Conservation (phyloP, 2,888 invertebrate species). For the Cylindroiulus punctatus region DNA sequence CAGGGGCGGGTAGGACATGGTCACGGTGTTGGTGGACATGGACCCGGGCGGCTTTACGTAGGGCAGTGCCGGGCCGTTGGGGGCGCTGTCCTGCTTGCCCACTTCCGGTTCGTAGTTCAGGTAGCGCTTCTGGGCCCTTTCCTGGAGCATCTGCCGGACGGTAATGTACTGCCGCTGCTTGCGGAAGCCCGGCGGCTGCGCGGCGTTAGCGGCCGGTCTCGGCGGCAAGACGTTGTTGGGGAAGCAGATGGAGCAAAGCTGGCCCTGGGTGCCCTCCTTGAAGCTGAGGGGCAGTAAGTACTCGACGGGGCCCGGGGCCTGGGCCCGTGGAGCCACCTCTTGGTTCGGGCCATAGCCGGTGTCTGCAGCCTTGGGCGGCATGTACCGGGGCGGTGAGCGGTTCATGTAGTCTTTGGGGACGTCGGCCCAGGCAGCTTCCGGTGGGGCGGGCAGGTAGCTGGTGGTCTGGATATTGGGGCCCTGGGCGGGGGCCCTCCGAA, state of each 20-base stretch:
- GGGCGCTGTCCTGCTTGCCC: not conserved
- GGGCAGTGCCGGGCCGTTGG: not conserved
- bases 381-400: not conserved
- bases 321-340: not conserved
- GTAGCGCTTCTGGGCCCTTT: slow-evolving; percentile 6
- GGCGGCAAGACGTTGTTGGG: not conserved
- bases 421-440: not conserved
- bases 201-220: not conserved
- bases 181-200: not conserved
- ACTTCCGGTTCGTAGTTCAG: not conserved
- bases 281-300: not conserved
- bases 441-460: not conserved
- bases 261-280: not conserved
- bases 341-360: not conserved
- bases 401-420: not conserved
- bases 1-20: not conserved
- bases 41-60: not conserved
- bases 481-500: not conserved
- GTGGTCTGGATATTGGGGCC: not conserved
- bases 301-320: not conserved
- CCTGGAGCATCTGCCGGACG: not conserved
- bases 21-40: not conserved
- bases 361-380: not conserved
- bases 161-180: not conserved
- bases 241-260: not conserved